Evolutionary conservation across 2,797 vertebrate species (phyloP).

Genomic region (Spinus pinus): DNA sequence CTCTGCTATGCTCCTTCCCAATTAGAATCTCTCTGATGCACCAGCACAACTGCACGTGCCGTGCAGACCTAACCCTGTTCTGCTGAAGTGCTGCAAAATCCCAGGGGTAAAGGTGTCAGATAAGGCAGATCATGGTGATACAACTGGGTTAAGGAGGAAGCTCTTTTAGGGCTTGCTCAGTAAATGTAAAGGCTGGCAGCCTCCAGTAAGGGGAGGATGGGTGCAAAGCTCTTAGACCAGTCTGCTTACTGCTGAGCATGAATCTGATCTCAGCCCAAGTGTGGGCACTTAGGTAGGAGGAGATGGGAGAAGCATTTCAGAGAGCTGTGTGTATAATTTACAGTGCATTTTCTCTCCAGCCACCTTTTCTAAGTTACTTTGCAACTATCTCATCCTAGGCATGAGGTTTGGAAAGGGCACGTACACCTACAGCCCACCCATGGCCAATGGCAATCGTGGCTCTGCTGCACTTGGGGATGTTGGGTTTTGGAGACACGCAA

Average conservation of each 20-base stretch:
- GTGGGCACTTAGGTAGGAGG: background rate
- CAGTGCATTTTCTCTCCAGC: background rate
- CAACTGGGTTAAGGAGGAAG: background rate
- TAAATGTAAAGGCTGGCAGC: background rate
- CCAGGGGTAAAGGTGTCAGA: background rate
- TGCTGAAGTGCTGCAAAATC: background rate
- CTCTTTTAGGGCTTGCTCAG: background rate
- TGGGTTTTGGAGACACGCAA: background rate
- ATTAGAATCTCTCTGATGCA: background rate
- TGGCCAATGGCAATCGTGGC: background rate
- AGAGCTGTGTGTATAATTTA: background rate
- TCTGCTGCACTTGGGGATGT: background rate
- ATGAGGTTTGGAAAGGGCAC: background rate
- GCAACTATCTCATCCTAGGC: background rate
- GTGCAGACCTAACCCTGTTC: background rate
- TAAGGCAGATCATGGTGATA: background rate
- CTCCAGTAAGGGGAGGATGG: background rate
- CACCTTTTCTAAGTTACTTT: background rate
- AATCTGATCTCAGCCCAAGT: background rate
- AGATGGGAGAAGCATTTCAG: background rate
- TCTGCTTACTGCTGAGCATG: background rate
- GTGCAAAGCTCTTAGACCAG: background rate
- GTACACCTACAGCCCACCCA: background rate
- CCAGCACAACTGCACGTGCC: fast-evolving
- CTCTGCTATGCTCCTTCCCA: background rate